Conservation (phyloP, 2,888 invertebrate species). For the Dicyrtomina minuta region DNA sequence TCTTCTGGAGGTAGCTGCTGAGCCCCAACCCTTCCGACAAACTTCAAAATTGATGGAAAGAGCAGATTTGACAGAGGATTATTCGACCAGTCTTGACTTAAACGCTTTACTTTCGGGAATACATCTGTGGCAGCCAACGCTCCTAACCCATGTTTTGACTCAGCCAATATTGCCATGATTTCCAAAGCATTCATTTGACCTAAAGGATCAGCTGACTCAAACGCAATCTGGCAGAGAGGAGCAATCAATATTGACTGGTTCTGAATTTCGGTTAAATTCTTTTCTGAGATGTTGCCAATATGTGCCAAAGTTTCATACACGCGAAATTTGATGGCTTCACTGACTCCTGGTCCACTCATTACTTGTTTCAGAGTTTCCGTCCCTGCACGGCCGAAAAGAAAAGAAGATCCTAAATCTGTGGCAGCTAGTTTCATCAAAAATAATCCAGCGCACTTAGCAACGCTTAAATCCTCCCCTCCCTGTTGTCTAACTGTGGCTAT, state of each 20-base stretch:
- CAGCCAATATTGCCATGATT: slow-evolving; percentile 70
- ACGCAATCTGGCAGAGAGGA: slow-evolving; percentile 40
- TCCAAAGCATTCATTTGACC: slow-evolving; percentile 76
- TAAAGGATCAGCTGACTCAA: slow-evolving; percentile 46
- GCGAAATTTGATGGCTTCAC: slow-evolving; percentile 42
- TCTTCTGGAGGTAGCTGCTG: slow-evolving; percentile 44
- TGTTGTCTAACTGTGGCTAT: slow-evolving; percentile 42
- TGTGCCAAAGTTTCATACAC: slow-evolving; percentile 46
- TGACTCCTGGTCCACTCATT: slow-evolving; percentile 10
- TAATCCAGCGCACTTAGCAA: slow-evolving; percentile 40
- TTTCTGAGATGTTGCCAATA: slow-evolving; percentile 39
- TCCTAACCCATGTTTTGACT: slow-evolving; percentile 70
- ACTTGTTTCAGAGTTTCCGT: slow-evolving; percentile 40
- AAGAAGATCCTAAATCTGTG: slow-evolving; percentile 35
- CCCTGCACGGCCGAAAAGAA: slow-evolving; percentile 40
- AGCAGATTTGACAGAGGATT: slow-evolving; percentile 39
- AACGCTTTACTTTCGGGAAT: slow-evolving; percentile 39
- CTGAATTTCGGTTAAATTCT: slow-evolving; percentile 42
- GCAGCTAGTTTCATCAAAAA: slow-evolving; percentile 43
- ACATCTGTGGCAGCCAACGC: slow-evolving; percentile 39
- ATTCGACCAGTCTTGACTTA: slow-evolving; percentile 43
- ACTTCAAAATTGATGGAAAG: slow-evolving; percentile 50
- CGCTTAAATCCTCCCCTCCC: slow-evolving; percentile 41
- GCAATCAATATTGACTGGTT: slow-evolving; percentile 36
- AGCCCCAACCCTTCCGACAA: slow-evolving; percentile 50